A percentile compares a stretch with the other conserved stretches of the same genome.
These are phyloP conservation scores for Drosophila mimica DNA, from an alignment of 2,888 invertebrate species.

Conservation along the genomic window DNA sequence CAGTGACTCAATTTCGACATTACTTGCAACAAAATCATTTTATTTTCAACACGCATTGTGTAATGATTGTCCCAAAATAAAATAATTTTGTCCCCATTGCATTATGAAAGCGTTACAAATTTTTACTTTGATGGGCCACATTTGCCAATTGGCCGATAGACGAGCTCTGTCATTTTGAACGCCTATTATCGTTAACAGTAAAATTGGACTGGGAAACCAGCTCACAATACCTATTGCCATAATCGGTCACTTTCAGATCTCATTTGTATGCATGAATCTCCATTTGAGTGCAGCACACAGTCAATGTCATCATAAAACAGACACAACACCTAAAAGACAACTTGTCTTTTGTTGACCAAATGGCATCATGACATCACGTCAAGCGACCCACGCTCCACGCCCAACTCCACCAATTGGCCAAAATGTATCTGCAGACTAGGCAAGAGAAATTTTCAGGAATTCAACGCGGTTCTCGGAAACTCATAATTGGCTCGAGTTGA, in stretches of 20 bases:
- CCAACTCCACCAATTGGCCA: constrained; percentile 30
- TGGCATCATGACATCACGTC: constrained; percentile 56
- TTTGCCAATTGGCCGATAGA: constrained; percentile 34
- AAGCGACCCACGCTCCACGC: constrained; percentile 33
- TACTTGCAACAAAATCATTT: constrained; percentile 16
- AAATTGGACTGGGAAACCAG: constrained; percentile 38
- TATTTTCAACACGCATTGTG: constrained; percentile 43
- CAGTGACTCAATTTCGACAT: constrained; percentile 65
- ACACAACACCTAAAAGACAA: neutral
- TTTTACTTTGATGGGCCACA: constrained; percentile 33
- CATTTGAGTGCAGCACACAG: constrained; percentile 31
- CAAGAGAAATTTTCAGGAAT: constrained; percentile 35
- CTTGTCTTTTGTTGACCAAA: constrained; percentile 23
- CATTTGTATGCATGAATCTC: constrained; percentile 49
- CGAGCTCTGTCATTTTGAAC: constrained; percentile 26
- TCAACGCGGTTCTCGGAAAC: constrained; percentile 69
- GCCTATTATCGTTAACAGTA: constrained; percentile 35
- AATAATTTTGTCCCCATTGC: constrained; percentile 37
- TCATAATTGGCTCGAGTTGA: constrained; percentile 73
- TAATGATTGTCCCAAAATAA: constrained; percentile 33
- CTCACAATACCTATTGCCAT: constrained; percentile 23
- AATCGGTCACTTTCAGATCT: constrained; percentile 37
- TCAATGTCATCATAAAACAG: constrained; percentile 39
- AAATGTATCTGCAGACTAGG: constrained; percentile 19
- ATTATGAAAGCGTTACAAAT: constrained; percentile 75